These are phyloP conservation scores for Coelopa pilipes DNA, from an alignment of 2,888 invertebrate species.

Conservation along the genomic window DNA sequence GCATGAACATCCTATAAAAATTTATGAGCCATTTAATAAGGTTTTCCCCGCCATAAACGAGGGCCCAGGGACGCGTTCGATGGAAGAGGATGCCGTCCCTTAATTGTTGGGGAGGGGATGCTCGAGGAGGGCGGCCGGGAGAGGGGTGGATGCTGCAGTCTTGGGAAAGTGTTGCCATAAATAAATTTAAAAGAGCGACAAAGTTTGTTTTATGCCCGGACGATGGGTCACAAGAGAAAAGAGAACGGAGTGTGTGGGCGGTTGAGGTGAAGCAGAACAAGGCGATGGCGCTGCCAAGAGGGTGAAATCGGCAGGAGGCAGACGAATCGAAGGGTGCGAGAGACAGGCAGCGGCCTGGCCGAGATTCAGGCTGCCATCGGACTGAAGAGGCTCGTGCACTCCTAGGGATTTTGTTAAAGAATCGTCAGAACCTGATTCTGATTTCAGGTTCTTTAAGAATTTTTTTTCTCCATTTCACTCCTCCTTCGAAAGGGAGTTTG, in stretches of 20 bases:
- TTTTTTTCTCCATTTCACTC: neutral
- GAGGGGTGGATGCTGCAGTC: neutral
- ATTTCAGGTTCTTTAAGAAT: too few species aligned
- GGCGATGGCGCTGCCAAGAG: too few species aligned
- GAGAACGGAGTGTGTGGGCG: neutral
- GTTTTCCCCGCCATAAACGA: constrained; percentile 47
- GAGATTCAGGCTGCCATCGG: too few species aligned
- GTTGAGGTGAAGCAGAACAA: neutral
- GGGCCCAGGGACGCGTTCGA: neutral
- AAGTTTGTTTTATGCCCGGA: neutral
- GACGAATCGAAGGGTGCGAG: too few species aligned
- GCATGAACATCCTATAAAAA: constrained; percentile 61
- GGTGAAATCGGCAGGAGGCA: too few species aligned
- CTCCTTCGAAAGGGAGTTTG: too few species aligned
- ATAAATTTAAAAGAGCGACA: constrained; percentile 40
- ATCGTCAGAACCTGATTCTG: too few species aligned
- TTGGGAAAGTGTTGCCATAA: constrained; percentile 42
- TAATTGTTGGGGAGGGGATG: neutral
- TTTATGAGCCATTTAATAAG: constrained; percentile 63
- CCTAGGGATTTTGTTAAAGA: too few species aligned
- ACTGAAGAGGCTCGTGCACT: too few species aligned
- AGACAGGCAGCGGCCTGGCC: too few species aligned
- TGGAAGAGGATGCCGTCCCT: neutral
- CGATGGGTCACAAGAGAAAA: neutral
- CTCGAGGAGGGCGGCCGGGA: neutral